A percentile compares a stretch with the other conserved stretches of the same genome.
Conservation (phyloP, 2,797 vertebrate genomes). For the Mus spretus region DNA sequence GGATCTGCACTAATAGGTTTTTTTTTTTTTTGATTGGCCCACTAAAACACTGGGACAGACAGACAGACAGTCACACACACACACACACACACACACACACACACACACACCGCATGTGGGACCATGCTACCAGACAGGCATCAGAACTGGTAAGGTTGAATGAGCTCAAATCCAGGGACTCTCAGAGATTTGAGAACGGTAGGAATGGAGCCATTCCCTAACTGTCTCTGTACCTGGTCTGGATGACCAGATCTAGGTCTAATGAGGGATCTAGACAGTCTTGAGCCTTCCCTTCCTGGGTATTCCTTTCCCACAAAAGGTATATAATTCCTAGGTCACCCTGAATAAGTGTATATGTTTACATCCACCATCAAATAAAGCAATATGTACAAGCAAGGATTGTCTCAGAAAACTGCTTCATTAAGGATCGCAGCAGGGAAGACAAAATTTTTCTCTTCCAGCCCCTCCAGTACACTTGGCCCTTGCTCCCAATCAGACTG, state of each 20-base stretch:
- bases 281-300: background rate
- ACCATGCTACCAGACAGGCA: background rate
- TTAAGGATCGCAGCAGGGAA: too few relatives aligned
- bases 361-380: background rate
- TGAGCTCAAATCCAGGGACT: background rate
- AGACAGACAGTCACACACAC: background rate
- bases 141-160: background rate
- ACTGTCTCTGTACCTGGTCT: background rate
- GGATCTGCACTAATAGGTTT: conserved; percentile 71
- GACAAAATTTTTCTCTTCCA: background rate
- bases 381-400: background rate
- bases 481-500: background rate
- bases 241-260: background rate
- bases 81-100: too few relatives aligned
- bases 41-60: conserved; percentile 30
- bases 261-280: background rate
- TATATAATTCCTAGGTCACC: background rate
- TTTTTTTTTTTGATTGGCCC: conserved; percentile 34
- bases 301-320: background rate
- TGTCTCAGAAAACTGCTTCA: background rate
- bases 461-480: background rate
- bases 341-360: background rate
- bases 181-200: background rate
- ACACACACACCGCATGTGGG: background rate
- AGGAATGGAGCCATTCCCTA: background rate